phyloP scores from a whole-genome alignment of 2,888 invertebrate genomes.

The Drosophila testacea region DNA sequence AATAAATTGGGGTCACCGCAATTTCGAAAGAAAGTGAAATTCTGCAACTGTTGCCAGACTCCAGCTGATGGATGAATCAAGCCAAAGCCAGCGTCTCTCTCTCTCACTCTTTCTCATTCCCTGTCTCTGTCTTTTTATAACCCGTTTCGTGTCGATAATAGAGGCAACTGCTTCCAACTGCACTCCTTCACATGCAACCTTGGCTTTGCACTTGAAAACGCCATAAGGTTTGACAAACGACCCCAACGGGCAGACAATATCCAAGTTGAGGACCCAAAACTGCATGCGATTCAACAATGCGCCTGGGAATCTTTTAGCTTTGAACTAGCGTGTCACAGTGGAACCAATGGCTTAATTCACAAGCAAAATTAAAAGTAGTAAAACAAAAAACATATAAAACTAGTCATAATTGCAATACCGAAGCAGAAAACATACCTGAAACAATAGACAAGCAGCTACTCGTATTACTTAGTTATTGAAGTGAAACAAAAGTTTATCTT shows the following conservation, averaged over 20 bases:
- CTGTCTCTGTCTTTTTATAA: conserved; percentile 32
- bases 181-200: conserved; percentile 65
- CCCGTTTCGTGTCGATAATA: conserved; percentile 74
- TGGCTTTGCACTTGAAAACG: conserved; percentile 75
- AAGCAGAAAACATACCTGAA: neutral
- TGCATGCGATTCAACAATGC: conserved; percentile 72
- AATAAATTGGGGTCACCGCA: conserved; percentile 77
- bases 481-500: too few species aligned
- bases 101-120: conserved; percentile 11
- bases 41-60: conserved; percentile 64
- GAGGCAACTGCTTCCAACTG: conserved; percentile 45
- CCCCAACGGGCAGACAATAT: conserved; percentile 38
- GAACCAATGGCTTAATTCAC: neutral
- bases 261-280: conserved; percentile 30
- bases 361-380: neutral
- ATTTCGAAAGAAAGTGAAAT: conserved; percentile 83
- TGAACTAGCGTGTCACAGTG: conserved; percentile 6
- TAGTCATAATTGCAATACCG: neutral
- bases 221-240: conserved; percentile 71
- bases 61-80: conserved; percentile 56
- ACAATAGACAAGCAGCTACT: too few species aligned
- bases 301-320: conserved; percentile 64
- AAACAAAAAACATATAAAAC: neutral
- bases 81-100: conserved; percentile 3
- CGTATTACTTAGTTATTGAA: too few species aligned